Conservation (phyloP, 1,140 invertebrate genomes). For the Dinoponera quadriceps region DNA sequence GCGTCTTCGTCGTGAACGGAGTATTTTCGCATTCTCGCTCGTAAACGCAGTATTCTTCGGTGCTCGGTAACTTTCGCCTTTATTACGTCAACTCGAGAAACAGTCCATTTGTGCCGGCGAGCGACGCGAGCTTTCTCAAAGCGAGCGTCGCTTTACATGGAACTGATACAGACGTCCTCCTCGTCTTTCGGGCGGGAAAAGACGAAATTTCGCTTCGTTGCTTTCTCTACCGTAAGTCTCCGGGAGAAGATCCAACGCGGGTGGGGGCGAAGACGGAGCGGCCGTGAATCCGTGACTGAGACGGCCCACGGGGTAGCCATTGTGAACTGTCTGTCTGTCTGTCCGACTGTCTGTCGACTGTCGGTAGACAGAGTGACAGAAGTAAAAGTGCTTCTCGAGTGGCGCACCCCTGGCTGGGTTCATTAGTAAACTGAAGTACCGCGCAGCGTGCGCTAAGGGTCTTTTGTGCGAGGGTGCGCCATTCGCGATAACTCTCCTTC, state of each 20-base stretch:
- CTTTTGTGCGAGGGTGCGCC: conserved; percentile 75
- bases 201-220: conserved; percentile 29
- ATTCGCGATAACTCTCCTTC: conserved; percentile 75
- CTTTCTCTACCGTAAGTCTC: background rate
- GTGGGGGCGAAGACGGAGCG: conserved; percentile 37
- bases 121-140: conserved; percentile 32
- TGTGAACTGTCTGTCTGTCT: conserved; percentile 62
- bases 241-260: conserved; percentile 14
- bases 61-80: conserved; percentile 28
- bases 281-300: conserved; percentile 49
- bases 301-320: conserved; percentile 58
- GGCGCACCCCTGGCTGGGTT: conserved; percentile 78
- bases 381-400: conserved; percentile 83
- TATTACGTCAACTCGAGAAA: conserved; percentile 40
- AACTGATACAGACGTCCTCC: conserved; percentile 29
- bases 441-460: conserved; percentile 73
- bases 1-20: background rate
- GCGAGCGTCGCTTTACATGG: conserved; percentile 32
- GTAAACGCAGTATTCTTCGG: conserved; percentile 38
- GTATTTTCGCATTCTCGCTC: conserved; percentile 14
- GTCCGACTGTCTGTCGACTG: conserved; percentile 55
- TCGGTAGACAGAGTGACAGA: conserved; percentile 79
- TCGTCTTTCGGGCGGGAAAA: conserved; percentile 13
- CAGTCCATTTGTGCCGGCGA: conserved; percentile 43
- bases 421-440: conserved; percentile 84